Evolutionary conservation across 1,140 invertebrate species (phyloP), one percentile per base, ranked within the genome.

Genomic region (Rhagoletis zephyria): DNA sequence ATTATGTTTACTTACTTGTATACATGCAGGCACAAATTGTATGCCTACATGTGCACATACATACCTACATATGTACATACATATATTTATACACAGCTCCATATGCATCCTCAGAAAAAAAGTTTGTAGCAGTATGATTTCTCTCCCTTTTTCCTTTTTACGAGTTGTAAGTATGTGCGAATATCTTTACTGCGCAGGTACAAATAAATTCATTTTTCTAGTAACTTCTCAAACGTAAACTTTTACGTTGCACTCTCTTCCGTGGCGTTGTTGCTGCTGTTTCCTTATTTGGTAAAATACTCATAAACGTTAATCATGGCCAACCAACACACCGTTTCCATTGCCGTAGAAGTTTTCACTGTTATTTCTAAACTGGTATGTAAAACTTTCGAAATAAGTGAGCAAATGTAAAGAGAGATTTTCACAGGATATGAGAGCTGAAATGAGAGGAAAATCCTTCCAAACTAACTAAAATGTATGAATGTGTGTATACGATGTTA

Each of bases 121-220:
- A 30, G 30, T 30, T 30, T 30, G 30, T 30, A 56, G 51, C 5
- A 56, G 51, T 2, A 56, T 56, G 51, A 56, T 6, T 4, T 42
- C 40, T 30, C 65, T 10, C 65, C 6, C 67, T 30, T 3, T 67
- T 7, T 30, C 42, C 3, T 3, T 67, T 7, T n/a, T 14, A 63
- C 12, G 16, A 63, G 2, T 67, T 74, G 14, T 74, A 14, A 9
- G 42, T 56, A n/a, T 42, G 14, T 19, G n/a, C 3, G 1, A 59
- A 1, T 30, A 9, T 30, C 9, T 10, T 48, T 4, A 81, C 9
- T 81, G 74, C 74, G 74, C 74, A 81, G 48, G 48, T 81, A 81
- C 74, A 81, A 81, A 81, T n/a, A 81, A 81, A 81, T 56, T 56
- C 14, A 16, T 16, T 48, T 30, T 74, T 14, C 40, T 12, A 70